Evolutionary conservation across 1,140 invertebrate species (phyloP), one percentile per base, ranked within the genome.

Genomic region (Tetragonula clypearis): DNA sequence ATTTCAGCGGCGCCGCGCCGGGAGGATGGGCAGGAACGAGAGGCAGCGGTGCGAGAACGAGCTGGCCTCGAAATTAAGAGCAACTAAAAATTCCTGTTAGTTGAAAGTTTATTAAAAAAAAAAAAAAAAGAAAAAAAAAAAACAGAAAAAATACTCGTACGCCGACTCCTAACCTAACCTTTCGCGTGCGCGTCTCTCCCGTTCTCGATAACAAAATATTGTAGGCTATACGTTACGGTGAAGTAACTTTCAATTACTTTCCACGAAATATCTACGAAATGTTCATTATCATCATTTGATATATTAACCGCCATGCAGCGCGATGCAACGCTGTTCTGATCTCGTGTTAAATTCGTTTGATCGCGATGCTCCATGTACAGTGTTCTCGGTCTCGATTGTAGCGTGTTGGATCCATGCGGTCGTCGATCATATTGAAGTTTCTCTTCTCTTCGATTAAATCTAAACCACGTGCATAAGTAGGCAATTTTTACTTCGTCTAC

Each of bases 41-140:
- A 79, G 66, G 49, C 65, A 79, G 65, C 11, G 79, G 55, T 6
- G 56, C n/a, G 79, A 71, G 69, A 73, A 81, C 68, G 56, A 53
- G 55, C 35, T n/a, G 23, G 30, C 55, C 35, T 81, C 53, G 14
- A 81, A 81, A 81, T 81, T 81, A 81, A 81, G 79, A 72, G 69
- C 79, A 73, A 81, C 68, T 71, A 41, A 81, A 80, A 73, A 49
- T 72, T 80, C 79, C 30, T n/a, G 55, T 62, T 81, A 26, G 68
- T 41, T n/a, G 41, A 71, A 73, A 71, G 55, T 73, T 81, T 73
- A 81, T 21, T 0, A 65, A 49, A 65, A 58, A 74, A 53, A 21
- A 71, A 71, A 71, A 41, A 41, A 21, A 72, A 26, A n/a, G 26
- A n/a, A 26, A 5, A 41, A 41, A 41, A 41, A 41, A 41, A 5